These are phyloP conservation scores for Bradypodion pumilum DNA, from an alignment of 2,797 vertebrate genomes.

Conservation along the genomic window DNA sequence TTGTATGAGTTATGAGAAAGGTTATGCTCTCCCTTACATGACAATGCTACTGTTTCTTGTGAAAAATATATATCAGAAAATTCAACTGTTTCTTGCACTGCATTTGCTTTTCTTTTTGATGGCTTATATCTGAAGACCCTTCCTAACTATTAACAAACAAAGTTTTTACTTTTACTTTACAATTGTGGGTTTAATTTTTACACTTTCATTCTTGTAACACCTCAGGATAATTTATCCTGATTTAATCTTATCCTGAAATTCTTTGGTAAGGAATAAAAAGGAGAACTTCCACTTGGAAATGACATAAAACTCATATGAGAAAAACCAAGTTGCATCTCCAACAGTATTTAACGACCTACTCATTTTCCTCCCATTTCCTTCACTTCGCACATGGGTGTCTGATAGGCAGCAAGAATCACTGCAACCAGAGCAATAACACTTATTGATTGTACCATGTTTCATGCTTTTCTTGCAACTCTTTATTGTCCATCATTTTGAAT, in stretches of 20 bases:
- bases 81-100: slow-evolving; percentile 8
- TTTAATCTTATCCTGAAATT: slow-evolving; percentile 45
- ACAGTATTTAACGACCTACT: slow-evolving; percentile 52
- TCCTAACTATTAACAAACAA: slow-evolving; percentile 45
- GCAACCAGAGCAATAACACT: slow-evolving; percentile 39
- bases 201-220: slow-evolving; percentile 39
- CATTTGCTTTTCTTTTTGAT: slow-evolving; percentile 42
- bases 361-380: slow-evolving; percentile 65
- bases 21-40: neutral
- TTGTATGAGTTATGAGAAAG: neutral
- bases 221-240: slow-evolving; percentile 15
- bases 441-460: slow-evolving; percentile 41
- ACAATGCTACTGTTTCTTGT: slow-evolving; percentile 25
- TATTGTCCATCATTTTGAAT: slow-evolving; percentile 51
- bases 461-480: slow-evolving; percentile 50
- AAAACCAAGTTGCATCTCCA: slow-evolving; percentile 40
- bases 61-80: too few species aligned
- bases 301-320: slow-evolving; percentile 37
- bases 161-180: slow-evolving; percentile 50
- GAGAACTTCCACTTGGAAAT: slow-evolving; percentile 8
- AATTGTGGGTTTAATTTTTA: slow-evolving; percentile 49
- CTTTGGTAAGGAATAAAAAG: slow-evolving; percentile 41
- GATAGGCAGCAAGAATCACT: slow-evolving; percentile 46
- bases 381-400: slow-evolving; percentile 45
- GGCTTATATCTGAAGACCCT: slow-evolving; percentile 48